These are phyloP conservation scores for Bujurquina vittata DNA, from an alignment of 2,113 vertebrate species.

Conservation along the genomic window DNA sequence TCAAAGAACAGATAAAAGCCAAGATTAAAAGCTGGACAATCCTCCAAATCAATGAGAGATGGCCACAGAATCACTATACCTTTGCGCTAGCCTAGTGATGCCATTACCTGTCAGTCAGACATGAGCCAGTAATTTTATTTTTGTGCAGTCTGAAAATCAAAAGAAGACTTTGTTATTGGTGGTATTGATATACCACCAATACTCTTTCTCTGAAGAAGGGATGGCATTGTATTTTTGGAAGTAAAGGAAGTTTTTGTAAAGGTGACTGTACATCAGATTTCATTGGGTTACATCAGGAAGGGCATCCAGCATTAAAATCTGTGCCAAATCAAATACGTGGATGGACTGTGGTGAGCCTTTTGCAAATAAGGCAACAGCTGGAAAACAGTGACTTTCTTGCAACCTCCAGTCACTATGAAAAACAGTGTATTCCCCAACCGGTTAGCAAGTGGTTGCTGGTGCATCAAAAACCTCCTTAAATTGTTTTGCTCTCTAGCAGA, in stretches of 20 bases:
- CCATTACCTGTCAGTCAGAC: slow-evolving; percentile 16
- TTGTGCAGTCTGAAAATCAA: not conserved
- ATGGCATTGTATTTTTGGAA: not conserved
- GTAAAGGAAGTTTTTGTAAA: not conserved
- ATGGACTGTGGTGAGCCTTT: not conserved
- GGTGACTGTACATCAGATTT: too few species aligned
- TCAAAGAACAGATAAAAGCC: slow-evolving; percentile 55
- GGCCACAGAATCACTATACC: slow-evolving; percentile 3
- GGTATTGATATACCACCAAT: not conserved
- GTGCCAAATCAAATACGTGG: not conserved
- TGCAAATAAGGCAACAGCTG: too few species aligned
- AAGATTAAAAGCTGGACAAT: slow-evolving; percentile 6
- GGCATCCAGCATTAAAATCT: not conserved
- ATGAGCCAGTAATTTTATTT: not conserved
- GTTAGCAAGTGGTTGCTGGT: not conserved
- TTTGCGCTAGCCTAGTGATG: not conserved
- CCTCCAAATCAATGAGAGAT: slow-evolving; percentile 9
- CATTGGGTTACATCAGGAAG: not conserved
- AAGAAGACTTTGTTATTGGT: not conserved
- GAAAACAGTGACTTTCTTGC: not conserved
- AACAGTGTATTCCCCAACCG: not conserved
- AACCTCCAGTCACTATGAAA: not conserved
- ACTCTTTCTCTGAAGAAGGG: not conserved
- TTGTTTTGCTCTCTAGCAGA: not conserved
- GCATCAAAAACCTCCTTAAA: not conserved